Conservation (phyloP, 1,140 invertebrate species). For the Cotesia glomerata region DNA sequence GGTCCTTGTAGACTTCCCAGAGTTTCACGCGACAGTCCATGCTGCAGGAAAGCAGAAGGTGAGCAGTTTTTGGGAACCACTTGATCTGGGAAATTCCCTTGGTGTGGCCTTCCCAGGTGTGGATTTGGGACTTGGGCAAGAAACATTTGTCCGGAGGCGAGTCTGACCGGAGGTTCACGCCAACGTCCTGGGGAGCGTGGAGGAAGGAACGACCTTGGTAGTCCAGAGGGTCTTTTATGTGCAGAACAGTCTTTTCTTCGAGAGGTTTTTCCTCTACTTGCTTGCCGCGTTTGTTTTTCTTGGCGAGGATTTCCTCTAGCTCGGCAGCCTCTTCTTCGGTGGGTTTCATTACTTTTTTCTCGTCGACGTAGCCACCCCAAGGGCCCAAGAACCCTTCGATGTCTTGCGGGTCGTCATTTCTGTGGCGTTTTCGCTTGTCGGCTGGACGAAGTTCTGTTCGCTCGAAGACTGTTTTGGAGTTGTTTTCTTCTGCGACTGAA, state of each 20-base stretch:
- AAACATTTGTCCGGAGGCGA: slow-evolving; percentile 95
- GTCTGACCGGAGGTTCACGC: slow-evolving; percentile 92
- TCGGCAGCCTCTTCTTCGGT: slow-evolving; percentile 90
- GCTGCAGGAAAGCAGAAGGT: slow-evolving; percentile 92
- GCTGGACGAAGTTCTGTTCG: slow-evolving; percentile 72
- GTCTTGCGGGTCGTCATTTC: slow-evolving; percentile 90
- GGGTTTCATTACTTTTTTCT: slow-evolving; percentile 86
- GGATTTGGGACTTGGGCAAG: slow-evolving; percentile 94
- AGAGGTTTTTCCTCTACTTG: slow-evolving; percentile 87
- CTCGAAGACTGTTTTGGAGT: slow-evolving; percentile 90
- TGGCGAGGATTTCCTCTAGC: slow-evolving; percentile 93
- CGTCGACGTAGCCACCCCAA: slow-evolving; percentile 95
- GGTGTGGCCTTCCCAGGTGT: slow-evolving; percentile 96
- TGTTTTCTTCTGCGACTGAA: slow-evolving; percentile 68
- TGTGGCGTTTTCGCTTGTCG: slow-evolving; percentile 89
- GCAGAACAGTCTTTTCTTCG: slow-evolving; percentile 94
- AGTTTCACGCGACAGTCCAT: slow-evolving; percentile 98
- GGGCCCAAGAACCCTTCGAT: slow-evolving; percentile 95
- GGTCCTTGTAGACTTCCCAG: slow-evolving; percentile 98
- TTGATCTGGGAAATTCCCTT: slow-evolving; percentile 96
- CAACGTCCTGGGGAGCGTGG: slow-evolving; percentile 93
- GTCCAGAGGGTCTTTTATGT: slow-evolving; percentile 93
- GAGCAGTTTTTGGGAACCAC: slow-evolving; percentile 95
- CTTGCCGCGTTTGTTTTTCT: slow-evolving; percentile 85
- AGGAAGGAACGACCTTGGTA: slow-evolving; percentile 97